Conservation (phyloP, 2,888 invertebrate species). For the Ctena decussata region DNA sequence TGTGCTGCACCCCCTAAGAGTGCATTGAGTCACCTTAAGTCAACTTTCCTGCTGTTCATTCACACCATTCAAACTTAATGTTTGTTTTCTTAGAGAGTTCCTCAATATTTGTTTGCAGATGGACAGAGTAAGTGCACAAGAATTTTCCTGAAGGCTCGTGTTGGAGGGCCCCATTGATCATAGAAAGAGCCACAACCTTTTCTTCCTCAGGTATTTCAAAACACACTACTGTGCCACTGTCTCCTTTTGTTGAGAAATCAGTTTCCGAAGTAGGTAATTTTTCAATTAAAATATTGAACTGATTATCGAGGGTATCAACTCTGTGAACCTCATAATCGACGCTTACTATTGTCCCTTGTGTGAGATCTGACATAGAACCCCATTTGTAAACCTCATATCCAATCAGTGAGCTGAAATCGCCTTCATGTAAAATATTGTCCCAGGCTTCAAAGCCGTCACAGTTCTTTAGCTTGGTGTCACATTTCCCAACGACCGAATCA, state of each 20-base stretch:
- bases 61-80: background rate
- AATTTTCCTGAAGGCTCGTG: background rate
- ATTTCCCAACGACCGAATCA: background rate
- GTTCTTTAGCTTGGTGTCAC: background rate
- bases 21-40: no score
- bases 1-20: no score
- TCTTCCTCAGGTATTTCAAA: background rate
- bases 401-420: background rate
- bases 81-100: background rate
- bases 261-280: background rate
- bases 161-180: background rate
- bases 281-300: background rate
- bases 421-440: background rate
- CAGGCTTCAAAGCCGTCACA: background rate
- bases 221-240: conserved; percentile 1
- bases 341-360: background rate
- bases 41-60: no score
- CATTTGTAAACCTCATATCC: background rate
- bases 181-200: background rate
- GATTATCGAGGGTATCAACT: background rate
- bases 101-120: background rate
- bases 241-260: background rate
- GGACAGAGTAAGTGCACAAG: background rate
- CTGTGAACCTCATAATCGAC: background rate
- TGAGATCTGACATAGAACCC: background rate